Evolutionary conservation across 1,140 invertebrate species (phyloP).

Genomic region (Tetramorium parvispinum): DNA sequence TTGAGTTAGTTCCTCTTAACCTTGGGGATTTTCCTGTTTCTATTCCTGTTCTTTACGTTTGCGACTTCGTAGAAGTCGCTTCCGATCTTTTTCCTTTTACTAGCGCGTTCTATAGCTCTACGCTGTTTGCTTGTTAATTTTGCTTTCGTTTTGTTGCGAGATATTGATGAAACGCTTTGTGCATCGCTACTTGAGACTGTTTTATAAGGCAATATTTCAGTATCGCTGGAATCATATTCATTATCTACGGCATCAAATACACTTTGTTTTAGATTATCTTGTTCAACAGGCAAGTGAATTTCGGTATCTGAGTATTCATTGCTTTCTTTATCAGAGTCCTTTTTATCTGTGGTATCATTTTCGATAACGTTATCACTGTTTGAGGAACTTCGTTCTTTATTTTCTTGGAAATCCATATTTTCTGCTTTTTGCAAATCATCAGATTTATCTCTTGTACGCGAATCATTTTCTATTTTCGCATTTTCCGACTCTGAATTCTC

Average conservation of each 20-base stretch:
- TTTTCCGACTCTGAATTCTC: slow-evolving; percentile 70
- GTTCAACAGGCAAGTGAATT: slow-evolving; percentile 74
- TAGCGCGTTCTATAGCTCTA: slow-evolving; percentile 90
- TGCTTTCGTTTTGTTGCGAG: slow-evolving; percentile 67
- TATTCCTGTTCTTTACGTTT: slow-evolving; percentile 96
- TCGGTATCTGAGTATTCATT: slow-evolving; percentile 45
- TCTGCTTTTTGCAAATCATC: slow-evolving; percentile 68
- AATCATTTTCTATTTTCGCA: slow-evolving; percentile 64
- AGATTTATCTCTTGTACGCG: not conserved
- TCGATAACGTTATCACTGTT: slow-evolving; percentile 63
- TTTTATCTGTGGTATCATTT: slow-evolving; percentile 49
- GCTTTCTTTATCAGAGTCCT: slow-evolving; percentile 61
- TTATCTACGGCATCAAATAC: slow-evolving; percentile 81
- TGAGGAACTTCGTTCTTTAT: slow-evolving; percentile 64
- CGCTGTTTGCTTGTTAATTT: slow-evolving; percentile 91
- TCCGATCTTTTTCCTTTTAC: slow-evolving; percentile 94
- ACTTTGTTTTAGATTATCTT: slow-evolving; percentile 82
- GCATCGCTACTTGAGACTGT: slow-evolving; percentile 87
- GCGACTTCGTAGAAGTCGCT: slow-evolving; percentile 96
- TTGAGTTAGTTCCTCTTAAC: slow-evolving; percentile 62
- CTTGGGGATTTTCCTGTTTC: slow-evolving; percentile 87
- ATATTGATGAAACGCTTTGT: slow-evolving; percentile 87
- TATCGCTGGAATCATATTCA: slow-evolving; percentile 82
- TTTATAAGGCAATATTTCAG: slow-evolving; percentile 80
- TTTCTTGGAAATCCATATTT: slow-evolving; percentile 1